Conservation (phyloP, 1,140 invertebrate genomes). For the Araneus ventricosus region DNA sequence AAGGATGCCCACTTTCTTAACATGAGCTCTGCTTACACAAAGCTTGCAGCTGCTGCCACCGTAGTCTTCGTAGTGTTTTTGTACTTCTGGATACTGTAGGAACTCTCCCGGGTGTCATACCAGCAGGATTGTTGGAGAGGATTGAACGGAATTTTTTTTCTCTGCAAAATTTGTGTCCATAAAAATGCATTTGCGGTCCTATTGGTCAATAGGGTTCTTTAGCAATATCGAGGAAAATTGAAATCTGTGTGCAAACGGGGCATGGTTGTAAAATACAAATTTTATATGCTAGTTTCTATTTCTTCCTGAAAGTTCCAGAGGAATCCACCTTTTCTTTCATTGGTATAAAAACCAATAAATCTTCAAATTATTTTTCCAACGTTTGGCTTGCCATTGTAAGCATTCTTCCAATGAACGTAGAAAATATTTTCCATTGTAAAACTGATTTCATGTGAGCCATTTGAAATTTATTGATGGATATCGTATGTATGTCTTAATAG, state of each 20-base stretch:
- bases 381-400: too few species aligned
- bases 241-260: background rate
- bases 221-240: background rate
- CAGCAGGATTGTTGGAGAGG: background rate
- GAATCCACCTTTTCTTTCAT: too few species aligned
- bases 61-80: slow-evolving; percentile 92
- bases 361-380: too few species aligned
- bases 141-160: background rate
- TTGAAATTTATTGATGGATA: too few species aligned
- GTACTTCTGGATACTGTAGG: slow-evolving; percentile 92
- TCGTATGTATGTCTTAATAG: too few species aligned
- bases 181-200: background rate
- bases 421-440: too few species aligned
- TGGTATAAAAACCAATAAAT: too few species aligned
- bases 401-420: too few species aligned
- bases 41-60: slow-evolving; percentile 91
- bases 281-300: background rate
- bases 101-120: background rate
- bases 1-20: slow-evolving; percentile 98
- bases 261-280: background rate
- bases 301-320: too few species aligned
- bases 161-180: background rate
- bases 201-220: background rate
- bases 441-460: too few species aligned
- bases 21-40: slow-evolving; percentile 96